phyloP scores from a whole-genome alignment of 2,797 vertebrate species.

The Anguilla pacifica region DNA sequence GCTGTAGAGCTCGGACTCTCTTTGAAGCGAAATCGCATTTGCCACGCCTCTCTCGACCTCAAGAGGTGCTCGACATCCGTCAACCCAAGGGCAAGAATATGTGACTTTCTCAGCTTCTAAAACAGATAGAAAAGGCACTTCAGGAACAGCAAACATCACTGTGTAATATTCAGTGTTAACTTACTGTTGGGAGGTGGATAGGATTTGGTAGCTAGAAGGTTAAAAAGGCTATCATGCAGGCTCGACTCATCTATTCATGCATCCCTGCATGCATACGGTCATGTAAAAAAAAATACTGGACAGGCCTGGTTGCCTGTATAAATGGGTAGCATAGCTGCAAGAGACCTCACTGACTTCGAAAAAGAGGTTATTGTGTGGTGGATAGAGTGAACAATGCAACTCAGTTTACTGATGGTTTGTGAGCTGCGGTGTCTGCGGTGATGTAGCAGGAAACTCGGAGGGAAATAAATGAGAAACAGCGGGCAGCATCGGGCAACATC shows the following conservation, averaged over 20 bases:
- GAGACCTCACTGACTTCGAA: not conserved
- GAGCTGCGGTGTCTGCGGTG: too few species aligned
- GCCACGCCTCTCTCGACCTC: not conserved
- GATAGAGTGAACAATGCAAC: not conserved
- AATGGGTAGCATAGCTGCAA: not conserved
- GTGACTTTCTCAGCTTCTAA: not conserved
- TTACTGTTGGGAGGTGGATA: not conserved
- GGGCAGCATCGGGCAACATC: too few species aligned
- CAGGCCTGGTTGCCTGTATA: not conserved
- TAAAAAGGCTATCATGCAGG: not conserved
- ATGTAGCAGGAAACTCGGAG: too few species aligned
- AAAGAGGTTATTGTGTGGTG: not conserved
- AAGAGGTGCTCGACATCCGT: not conserved
- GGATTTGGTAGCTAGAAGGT: not conserved
- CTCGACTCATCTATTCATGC: not conserved
- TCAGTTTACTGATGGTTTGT: not conserved
- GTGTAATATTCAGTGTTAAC: not conserved
- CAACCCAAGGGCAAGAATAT: not conserved
- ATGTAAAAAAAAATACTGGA: not conserved
- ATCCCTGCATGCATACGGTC: not conserved
- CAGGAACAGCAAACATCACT: not conserved
- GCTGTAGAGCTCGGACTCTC: not conserved
- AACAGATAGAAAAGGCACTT: conserved; percentile 7
- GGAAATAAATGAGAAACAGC: too few species aligned
- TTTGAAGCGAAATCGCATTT: conserved; percentile 32